phyloP scores from a whole-genome alignment of 2,113 vertebrate species.

The Noctilio leporinus region DNA sequence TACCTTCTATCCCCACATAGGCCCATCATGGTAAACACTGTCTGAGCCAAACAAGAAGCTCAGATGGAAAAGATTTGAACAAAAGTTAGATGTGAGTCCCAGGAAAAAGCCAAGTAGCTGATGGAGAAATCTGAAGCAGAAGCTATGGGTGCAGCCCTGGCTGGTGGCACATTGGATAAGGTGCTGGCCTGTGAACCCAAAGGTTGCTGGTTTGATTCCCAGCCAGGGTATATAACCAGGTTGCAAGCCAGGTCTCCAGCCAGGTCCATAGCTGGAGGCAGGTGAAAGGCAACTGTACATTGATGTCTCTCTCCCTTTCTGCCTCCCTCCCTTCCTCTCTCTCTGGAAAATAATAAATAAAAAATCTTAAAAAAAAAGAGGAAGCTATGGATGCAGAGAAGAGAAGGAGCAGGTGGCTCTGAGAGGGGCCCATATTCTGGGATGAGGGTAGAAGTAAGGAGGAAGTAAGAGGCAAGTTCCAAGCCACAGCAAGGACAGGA shows the following conservation, averaged over 20 bases:
- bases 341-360: too few species aligned
- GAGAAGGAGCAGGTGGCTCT: conserved; percentile 16
- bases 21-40: background rate
- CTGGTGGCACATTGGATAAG: too few species aligned
- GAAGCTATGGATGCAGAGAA: conserved; percentile 37
- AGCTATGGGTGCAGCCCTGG: conserved; percentile 25
- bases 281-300: too few species aligned
- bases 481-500: conserved; percentile 7
- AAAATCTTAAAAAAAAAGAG: too few species aligned
- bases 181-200: too few species aligned
- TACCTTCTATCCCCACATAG: background rate
- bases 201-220: too few species aligned
- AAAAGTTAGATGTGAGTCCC: conserved; percentile 40
- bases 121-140: conserved; percentile 54
- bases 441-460: background rate
- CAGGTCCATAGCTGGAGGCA: too few species aligned
- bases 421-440: background rate
- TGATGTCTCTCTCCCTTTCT: too few species aligned
- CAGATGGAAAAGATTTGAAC: conserved; percentile 65
- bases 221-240: too few species aligned
- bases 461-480: conserved; percentile 12
- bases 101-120: conserved; percentile 46
- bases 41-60: conserved; percentile 56
- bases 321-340: too few species aligned
- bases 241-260: too few species aligned